phyloP scores from a whole-genome alignment of 53 echinoderm and acorn worm genomes.

The Paelopatides confundens region DNA sequence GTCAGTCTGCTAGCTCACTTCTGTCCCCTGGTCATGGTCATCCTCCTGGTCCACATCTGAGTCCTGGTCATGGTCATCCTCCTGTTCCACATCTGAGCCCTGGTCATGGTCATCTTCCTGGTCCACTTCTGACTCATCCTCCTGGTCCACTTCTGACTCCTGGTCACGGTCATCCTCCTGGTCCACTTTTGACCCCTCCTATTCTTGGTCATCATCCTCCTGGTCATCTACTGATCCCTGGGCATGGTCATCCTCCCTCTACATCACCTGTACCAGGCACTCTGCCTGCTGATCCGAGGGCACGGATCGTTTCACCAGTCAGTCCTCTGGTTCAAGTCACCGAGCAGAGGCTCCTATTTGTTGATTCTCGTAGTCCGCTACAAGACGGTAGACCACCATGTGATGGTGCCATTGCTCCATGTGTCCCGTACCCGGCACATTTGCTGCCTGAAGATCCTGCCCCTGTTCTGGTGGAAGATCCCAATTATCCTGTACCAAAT shows the following conservation, averaged over 20 bases:
- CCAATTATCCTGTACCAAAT: constrained; percentile 2
- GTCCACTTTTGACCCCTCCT: no score
- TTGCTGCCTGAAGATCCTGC: constrained; percentile 37
- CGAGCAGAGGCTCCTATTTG: neutral
- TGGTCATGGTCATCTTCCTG: neutral
- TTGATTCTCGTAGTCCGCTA: neutral
- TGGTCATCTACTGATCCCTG: neutral
- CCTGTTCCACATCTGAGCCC: neutral
- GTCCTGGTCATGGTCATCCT: neutral
- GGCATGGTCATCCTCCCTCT: neutral
- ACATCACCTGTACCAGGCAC: constrained; percentile 13
- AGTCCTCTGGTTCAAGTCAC: neutral
- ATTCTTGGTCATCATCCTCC: neutral
- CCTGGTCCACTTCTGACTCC: neutral
- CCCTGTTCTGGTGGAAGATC: neutral
- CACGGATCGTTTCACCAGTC: neutral
- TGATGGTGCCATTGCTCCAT: neutral
- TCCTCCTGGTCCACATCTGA: no score
- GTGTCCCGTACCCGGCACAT: constrained; percentile 19
- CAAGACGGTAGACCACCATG: neutral
- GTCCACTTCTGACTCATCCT: no score
- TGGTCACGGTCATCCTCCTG: neutral
- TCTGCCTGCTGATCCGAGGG: neutral
- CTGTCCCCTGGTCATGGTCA: no score
- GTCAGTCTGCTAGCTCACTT: no score